Base-by-base conservation (phyloP, 2,113 vertebrate species). In the Oceanites oceanicus region DNA sequence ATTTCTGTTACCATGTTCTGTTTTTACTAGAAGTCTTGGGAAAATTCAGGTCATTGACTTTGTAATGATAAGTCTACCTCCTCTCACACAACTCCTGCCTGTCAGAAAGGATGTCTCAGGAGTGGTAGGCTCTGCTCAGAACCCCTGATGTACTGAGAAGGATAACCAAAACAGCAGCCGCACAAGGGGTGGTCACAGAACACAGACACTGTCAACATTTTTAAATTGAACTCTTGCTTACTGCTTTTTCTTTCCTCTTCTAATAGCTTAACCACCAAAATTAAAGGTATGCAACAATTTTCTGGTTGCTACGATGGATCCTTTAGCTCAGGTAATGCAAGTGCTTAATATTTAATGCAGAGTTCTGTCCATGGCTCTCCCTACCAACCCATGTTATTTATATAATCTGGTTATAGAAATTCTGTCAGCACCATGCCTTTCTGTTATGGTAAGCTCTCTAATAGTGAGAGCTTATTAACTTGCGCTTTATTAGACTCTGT, bases 391-490 rank as follows among this genome's bases (percentile, higher is more conserved):
- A 62, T 19, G 8, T 66, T 91, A 76, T 97, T 89, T 95, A 50
- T 95, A 55, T 62, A 85, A 79, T 23, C 58, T 79, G 29, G n/a
- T 87, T 91, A 70, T 40, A 97, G 84, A 94, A 87, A 92, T 82
- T 67, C 40, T 88, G 61, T 52, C 76, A 93, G 66, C 86, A 76
- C 32, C 19, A 21, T 81, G 70, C 61, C 49, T 89, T 91, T 91
- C 66, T 95, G 80, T 92, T 92, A 79, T 29, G 58, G 89, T 94
- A 95, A 88, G 59, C 79, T 90, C 62, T 73, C 66, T 92, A 66
- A 78, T 15, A 90, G 91, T 61, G 45, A 84, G 50, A 94, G 80
- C 91, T 94, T 94, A 95, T 95, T 97, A 96, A 85, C 96, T 92
- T 58, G 40, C 79, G 66, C 58, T 91, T 94, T 94, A 94, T 94